phyloP scores from a whole-genome alignment of 2,888 invertebrate species.

The Drosophila borealis region DNA sequence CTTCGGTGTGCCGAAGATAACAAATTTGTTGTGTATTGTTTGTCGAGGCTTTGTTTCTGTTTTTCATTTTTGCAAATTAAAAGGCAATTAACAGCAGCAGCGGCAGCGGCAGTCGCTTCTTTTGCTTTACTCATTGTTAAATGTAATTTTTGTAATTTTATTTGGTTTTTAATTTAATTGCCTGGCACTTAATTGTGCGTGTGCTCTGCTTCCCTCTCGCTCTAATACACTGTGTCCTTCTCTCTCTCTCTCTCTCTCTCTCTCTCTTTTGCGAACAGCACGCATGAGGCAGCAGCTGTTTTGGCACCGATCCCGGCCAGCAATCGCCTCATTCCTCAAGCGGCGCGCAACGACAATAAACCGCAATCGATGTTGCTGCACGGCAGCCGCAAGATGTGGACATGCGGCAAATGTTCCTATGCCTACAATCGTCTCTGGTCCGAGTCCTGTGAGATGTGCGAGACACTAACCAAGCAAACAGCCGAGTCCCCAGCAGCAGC shows the following conservation, averaged over 20 bases:
- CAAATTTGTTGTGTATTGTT: background rate
- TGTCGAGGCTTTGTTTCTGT: background rate
- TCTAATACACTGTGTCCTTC: background rate
- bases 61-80: slow-evolving; percentile 6
- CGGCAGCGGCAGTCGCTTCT: slow-evolving; percentile 7
- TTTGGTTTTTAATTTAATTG: slow-evolving; percentile 20
- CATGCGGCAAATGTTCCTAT: slow-evolving; percentile 94
- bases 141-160: slow-evolving; percentile 16
- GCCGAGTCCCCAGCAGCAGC: slow-evolving; percentile 17
- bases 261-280: slow-evolving; percentile 5
- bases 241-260: background rate
- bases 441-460: slow-evolving; percentile 93
- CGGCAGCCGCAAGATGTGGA: slow-evolving; percentile 90
- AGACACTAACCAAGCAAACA: slow-evolving; percentile 70
- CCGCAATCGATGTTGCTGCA: slow-evolving; percentile 65
- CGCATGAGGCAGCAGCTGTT: slow-evolving; percentile 34
- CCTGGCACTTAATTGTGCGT: slow-evolving; percentile 8
- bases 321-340: slow-evolving; percentile 45
- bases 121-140: slow-evolving; percentile 8
- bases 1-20: slow-evolving; percentile 5
- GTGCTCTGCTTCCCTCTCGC: background rate
- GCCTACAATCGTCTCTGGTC: slow-evolving; percentile 94
- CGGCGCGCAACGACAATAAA: slow-evolving; percentile 81
- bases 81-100: slow-evolving; percentile 17
- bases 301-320: slow-evolving; percentile 16